A percentile compares a stretch with the other conserved stretches of the same genome.
Evolutionary conservation across 2,797 vertebrate genomes (phyloP).

Genomic region (Vespertilio murinus): DNA sequence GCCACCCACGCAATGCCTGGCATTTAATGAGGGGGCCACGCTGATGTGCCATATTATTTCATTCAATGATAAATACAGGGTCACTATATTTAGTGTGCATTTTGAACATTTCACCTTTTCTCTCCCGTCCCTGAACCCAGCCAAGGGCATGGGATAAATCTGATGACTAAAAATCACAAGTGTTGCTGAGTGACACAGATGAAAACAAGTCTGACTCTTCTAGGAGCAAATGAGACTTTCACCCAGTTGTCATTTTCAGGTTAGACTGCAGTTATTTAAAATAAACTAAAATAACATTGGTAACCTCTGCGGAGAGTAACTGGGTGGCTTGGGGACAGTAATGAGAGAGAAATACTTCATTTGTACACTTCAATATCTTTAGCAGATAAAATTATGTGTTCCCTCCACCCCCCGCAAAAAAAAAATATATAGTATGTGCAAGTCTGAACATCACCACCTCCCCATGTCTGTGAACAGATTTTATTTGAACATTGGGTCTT

Average conservation of each 20-base stretch:
- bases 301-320: not conserved
- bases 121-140: not conserved
- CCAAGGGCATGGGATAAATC: conserved; percentile 23
- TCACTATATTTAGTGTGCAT: conserved; percentile 66
- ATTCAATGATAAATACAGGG: conserved; percentile 57
- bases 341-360: not conserved
- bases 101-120: conserved; percentile 46
- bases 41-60: conserved; percentile 16
- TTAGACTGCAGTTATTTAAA: not conserved
- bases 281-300: not conserved
- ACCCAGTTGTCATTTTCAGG: not conserved
- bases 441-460: not conserved
- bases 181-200: conserved; percentile 62
- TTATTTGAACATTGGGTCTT: conserved; percentile 11
- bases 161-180: conserved; percentile 31
- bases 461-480: not conserved
- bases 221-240: not conserved
- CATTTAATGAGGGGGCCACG: conserved; percentile 42
- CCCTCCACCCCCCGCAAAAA: too few relatives aligned
- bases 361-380: not conserved
- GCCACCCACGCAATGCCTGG: conserved; percentile 38
- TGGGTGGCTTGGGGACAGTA: not conserved
- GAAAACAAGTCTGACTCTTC: conserved; percentile 14
- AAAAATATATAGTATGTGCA: not conserved
- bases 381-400: not conserved